Conservation (phyloP, 2,113 vertebrate species). For the Saguinus imperator region DNA sequence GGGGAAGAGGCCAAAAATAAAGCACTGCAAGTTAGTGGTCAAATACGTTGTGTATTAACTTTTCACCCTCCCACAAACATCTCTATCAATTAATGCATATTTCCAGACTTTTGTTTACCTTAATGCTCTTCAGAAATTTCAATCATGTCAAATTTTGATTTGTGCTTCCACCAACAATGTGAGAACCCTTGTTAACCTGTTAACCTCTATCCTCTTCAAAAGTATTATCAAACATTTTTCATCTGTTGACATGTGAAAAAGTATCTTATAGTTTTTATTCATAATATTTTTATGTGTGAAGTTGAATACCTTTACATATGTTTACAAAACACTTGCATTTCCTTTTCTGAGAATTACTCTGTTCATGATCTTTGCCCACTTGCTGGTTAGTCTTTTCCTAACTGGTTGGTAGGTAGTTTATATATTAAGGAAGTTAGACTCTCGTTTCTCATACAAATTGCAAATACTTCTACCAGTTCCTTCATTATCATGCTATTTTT, state of each 20-base stretch:
- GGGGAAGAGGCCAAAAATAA: neutral
- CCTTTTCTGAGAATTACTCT: neutral
- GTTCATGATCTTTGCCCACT: neutral
- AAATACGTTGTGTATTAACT: neutral
- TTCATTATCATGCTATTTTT: constrained; percentile 11
- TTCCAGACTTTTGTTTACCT: constrained; percentile 2
- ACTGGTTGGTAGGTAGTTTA: neutral
- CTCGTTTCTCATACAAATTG: neutral
- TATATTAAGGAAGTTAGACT: neutral
- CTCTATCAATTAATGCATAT: neutral
- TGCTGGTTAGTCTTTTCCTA: neutral
- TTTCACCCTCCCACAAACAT: neutral
- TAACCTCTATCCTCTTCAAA: neutral
- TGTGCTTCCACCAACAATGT: neutral
- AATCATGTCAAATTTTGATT: neutral
- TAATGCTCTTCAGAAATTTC: constrained; percentile 22
- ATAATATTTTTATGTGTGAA: neutral
- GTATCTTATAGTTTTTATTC: neutral
- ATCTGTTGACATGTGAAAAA: neutral
- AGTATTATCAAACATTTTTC: neutral
- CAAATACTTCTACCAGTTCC: constrained; percentile 5
- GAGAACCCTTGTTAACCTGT: neutral
- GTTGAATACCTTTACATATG: neutral
- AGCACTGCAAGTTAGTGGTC: neutral
- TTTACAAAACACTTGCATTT: constrained; percentile 5